Evolutionary conservation across 2,797 vertebrate species (phyloP), one percentile per base, ranked within the genome.

Genomic region (Ptychobarbus kaznakovi): DNA sequence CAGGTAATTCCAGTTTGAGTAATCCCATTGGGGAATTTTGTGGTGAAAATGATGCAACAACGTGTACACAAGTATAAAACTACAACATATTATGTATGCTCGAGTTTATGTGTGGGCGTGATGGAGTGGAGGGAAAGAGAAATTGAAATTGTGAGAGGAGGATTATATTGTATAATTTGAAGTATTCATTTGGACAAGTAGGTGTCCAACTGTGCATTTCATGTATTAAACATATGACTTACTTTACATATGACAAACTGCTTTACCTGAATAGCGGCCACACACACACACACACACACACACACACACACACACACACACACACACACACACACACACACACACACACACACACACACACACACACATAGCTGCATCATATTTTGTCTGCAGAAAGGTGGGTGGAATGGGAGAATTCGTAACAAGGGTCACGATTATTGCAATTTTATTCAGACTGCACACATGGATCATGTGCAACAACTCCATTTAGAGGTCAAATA

Each of bases 151-250:
- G 74, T 75, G 58, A n/a, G 83, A 79, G 75, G 81, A 76, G 84
- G 77, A 80, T 77, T 83, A 82, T 80, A 78, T 56, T 81, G 66
- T 79, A 72, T 82, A 75, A 73, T 83, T 66, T 88, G 69, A 77
- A 88, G 83, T 75, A 82, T 83, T 86, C 79, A 81, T 84, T 69
- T 80, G 77, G 69, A 84, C 70, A 84, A 69, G 53, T 65, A 46
- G 61, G 53, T 61, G 38, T 70, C 72, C 65, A 61, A 77, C 79
- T 82, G 82, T 81, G 86, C 40, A 40, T 63, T 82, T 35, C 78
- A 84, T 87, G 69, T 85, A 65, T 84, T 87, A 76, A 84, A 81
- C 79, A 63, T 79, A 66, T 32, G 32, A 32, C 32, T 32, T 32
- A 32, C 32, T 32, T 32, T 32, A 32, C 32, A 32, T 32, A 32